A percentile compares a stretch with the other conserved stretches of the same genome.
These are phyloP conservation scores for Sebastes cheni DNA, from an alignment of 2,797 vertebrate species.

Conservation along the genomic window DNA sequence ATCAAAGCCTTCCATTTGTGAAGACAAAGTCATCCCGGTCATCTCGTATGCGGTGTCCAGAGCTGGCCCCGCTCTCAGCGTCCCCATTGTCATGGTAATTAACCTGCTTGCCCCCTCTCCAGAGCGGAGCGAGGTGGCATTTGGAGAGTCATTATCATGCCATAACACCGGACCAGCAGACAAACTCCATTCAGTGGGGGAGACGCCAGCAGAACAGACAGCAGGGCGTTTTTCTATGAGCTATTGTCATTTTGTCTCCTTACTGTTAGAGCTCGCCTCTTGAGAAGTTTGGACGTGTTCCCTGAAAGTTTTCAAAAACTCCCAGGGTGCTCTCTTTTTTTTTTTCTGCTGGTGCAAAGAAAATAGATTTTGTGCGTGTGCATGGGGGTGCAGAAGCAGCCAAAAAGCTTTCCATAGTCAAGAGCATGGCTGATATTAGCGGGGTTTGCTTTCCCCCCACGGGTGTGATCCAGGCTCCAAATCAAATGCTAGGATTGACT, in stretches of 20 bases:
- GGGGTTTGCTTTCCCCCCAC: slow-evolving; percentile 41
- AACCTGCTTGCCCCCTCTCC: slow-evolving; percentile 81
- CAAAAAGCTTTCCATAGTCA: slow-evolving; percentile 67
- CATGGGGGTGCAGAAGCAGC: slow-evolving; percentile 39
- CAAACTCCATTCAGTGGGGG: slow-evolving; percentile 71
- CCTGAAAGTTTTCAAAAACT: slow-evolving; percentile 57
- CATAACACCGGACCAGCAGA: slow-evolving; percentile 71
- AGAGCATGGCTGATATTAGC: slow-evolving; percentile 61
- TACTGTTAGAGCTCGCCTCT: slow-evolving; percentile 57
- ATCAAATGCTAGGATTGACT: slow-evolving; percentile 74
- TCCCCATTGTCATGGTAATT: slow-evolving; percentile 88
- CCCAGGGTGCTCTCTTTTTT: slow-evolving; percentile 26
- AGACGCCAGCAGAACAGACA: slow-evolving; percentile 52
- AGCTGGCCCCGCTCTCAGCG: slow-evolving; percentile 71
- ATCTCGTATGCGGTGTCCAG: slow-evolving; percentile 73
- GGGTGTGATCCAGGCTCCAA: slow-evolving; percentile 68
- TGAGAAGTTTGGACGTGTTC: slow-evolving; percentile 59
- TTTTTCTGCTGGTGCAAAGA: slow-evolving; percentile 30
- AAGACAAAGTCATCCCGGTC: slow-evolving; percentile 76
- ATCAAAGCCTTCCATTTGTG: slow-evolving; percentile 83
- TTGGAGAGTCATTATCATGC: slow-evolving; percentile 87
- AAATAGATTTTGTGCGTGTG: slow-evolving; percentile 48
- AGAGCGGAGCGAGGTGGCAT: slow-evolving; percentile 80
- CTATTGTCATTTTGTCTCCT: slow-evolving; percentile 69
- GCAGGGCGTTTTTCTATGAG: slow-evolving; percentile 60